These are phyloP conservation scores for Macropodus opercularis DNA, from an alignment of 2,797 vertebrate species.

Conservation along the genomic window DNA sequence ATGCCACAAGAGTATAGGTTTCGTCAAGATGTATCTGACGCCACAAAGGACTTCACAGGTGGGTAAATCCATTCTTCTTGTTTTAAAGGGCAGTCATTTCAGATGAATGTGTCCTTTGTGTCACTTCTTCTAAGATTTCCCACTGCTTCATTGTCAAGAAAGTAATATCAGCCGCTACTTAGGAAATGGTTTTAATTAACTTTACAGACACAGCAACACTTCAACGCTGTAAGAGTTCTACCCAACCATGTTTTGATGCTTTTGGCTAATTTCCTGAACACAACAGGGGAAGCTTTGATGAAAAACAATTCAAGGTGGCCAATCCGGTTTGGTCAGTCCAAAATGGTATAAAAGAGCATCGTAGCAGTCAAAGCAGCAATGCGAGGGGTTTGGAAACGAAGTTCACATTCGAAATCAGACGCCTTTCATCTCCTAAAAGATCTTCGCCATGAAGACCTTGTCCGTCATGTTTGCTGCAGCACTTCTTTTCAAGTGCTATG, in stretches of 20 bases:
- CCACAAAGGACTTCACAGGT: slow-evolving; percentile 36
- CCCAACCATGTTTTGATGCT: slow-evolving; percentile 40
- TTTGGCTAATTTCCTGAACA: slow-evolving; percentile 55
- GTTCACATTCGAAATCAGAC: slow-evolving; percentile 7
- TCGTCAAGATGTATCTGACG: slow-evolving; percentile 11
- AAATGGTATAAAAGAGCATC: slow-evolving; percentile 74
- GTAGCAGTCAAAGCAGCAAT: slow-evolving; percentile 33
- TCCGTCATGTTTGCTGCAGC: slow-evolving; percentile 63
- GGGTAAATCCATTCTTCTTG: slow-evolving; percentile 63
- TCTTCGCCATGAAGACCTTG: slow-evolving; percentile 75
- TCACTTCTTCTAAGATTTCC: slow-evolving; percentile 58
- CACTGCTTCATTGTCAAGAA: slow-evolving; percentile 48
- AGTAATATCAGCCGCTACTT: slow-evolving; percentile 20
- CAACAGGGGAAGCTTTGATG: slow-evolving; percentile 40
- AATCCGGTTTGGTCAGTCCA: not conserved
- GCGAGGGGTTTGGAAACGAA: slow-evolving; percentile 20
- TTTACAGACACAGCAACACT: slow-evolving; percentile 70
- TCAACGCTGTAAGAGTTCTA: slow-evolving; percentile 59
- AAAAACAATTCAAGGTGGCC: slow-evolving; percentile 53
- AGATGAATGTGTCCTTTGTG: slow-evolving; percentile 53
- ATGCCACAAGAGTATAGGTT: slow-evolving; percentile 20
- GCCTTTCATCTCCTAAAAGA: slow-evolving; percentile 22
- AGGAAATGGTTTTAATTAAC: slow-evolving; percentile 70
- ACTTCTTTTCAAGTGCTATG: slow-evolving; percentile 67
- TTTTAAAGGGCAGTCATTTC: slow-evolving; percentile 72